Percentiles rank a stretch among this genome's conserved stretches.
These are phyloP conservation scores for Cassiopea andromeda DNA, from an alignment of 30 jellyfish, hydroid and myxozoan genomes.

Conservation along the genomic window DNA sequence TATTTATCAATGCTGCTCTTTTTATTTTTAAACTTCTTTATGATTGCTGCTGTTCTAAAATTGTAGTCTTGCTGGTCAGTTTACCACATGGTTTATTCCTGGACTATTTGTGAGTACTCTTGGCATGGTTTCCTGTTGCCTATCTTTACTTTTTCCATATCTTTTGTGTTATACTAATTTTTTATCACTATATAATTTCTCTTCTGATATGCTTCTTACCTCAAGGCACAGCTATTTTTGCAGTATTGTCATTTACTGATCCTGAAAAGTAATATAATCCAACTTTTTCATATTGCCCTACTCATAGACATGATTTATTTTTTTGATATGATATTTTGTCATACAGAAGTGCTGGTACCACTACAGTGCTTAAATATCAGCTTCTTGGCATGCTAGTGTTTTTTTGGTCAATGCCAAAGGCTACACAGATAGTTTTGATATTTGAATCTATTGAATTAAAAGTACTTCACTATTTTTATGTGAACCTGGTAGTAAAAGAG, in stretches of 20 bases:
- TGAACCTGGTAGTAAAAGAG: background rate
- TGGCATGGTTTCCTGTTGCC: background rate
- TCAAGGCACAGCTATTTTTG: too few species aligned
- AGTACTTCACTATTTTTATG: background rate
- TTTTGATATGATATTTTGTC: too few species aligned
- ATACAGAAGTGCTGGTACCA: too few species aligned
- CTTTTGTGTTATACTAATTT: background rate
- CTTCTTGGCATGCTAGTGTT: too few species aligned
- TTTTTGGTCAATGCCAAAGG: too few species aligned
- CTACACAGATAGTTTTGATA: too few species aligned
- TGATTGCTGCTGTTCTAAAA: background rate
- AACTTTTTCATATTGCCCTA: too few species aligned
- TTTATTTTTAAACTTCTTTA: background rate
- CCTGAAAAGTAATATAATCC: too few species aligned
- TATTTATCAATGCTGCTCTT: background rate
- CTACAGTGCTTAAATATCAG: too few species aligned
- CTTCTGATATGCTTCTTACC: background rate
- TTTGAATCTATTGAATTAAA: too few species aligned
- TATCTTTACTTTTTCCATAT: background rate
- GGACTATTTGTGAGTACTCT: constrained; percentile 26
- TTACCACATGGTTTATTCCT: constrained; percentile 25
- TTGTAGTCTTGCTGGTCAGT: constrained; percentile 45
- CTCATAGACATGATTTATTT: too few species aligned
- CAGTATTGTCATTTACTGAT: too few species aligned
- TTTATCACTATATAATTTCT: background rate